phyloP scores from a whole-genome alignment of 2,113 vertebrate genomes.

The Podarcis raffonei region DNA sequence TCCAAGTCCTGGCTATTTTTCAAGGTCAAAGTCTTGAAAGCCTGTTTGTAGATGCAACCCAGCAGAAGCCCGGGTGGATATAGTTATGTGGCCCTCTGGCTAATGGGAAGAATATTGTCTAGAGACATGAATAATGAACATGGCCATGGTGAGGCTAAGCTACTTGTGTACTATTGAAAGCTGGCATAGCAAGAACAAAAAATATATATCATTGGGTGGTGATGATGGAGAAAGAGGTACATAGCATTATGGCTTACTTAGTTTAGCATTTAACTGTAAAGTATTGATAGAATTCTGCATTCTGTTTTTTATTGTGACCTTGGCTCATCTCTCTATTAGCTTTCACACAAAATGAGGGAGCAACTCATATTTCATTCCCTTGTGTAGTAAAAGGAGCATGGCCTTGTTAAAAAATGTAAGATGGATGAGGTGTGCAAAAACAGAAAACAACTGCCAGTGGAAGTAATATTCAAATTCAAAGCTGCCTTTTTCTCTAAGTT shows the following conservation, averaged over 20 bases:
- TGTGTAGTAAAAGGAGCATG: not conserved
- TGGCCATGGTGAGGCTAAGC: not conserved
- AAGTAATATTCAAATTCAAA: not conserved
- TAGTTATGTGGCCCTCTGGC: not conserved
- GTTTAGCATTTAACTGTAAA: not conserved
- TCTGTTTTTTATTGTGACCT: conserved; percentile 6
- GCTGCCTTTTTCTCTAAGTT: not conserved
- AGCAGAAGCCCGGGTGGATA: too few species aligned
- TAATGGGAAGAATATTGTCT: not conserved
- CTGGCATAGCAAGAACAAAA: not conserved
- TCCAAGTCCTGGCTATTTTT: not conserved
- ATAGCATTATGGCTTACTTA: not conserved
- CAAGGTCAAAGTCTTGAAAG: not conserved
- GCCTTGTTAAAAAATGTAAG: conserved; percentile 2
- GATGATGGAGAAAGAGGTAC: not conserved
- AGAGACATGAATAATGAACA: not conserved
- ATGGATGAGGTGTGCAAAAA: not conserved
- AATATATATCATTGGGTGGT: not conserved
- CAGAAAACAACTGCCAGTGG: not conserved
- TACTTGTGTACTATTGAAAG: not conserved
- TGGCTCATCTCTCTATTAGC: not conserved
- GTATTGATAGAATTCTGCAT: not conserved
- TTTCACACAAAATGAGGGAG: conserved; percentile 6
- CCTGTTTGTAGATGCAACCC: not conserved
- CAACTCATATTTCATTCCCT: conserved; percentile 15